A percentile compares a stretch with the other conserved stretches of the same genome.
phyloP scores from a whole-genome alignment of 92 coral and sea anemone genomes.

The Parazoanthus swiftii region DNA sequence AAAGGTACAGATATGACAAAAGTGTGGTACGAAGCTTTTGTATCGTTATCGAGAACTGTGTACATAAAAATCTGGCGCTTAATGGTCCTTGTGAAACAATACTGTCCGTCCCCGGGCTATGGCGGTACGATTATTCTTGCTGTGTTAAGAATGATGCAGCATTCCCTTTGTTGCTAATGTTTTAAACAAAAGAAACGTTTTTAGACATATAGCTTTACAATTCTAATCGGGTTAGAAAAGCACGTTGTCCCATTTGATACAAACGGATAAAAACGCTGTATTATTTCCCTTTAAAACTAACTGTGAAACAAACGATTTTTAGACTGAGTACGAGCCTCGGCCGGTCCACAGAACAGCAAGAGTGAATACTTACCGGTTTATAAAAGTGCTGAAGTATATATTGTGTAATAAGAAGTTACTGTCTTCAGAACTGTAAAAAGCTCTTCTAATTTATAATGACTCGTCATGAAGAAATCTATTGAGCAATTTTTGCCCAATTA shows the following conservation, averaged over 20 bases:
- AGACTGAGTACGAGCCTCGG: neutral
- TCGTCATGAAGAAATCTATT: neutral
- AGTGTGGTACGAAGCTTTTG: neutral
- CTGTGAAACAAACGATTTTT: neutral
- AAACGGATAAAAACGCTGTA: neutral
- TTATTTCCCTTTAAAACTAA: no score
- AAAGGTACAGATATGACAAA: neutral
- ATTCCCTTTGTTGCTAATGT: neutral
- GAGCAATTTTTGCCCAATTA: neutral
- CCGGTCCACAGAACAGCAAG: neutral
- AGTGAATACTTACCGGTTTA: neutral
- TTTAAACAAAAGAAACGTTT: no score
- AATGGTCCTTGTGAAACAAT: neutral
- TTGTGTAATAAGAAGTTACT: neutral
- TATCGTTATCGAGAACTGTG: neutral
- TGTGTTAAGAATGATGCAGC: neutral
- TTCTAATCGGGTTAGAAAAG: neutral
- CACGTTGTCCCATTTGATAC: neutral
- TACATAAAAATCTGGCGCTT: neutral
- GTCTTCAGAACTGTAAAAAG: neutral
- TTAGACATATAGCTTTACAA: no score
- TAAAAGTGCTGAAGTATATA: neutral
- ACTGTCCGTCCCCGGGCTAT: neutral
- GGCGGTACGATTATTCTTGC: neutral
- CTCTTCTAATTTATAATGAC: neutral